phyloP scores from a whole-genome alignment of 2,888 invertebrate species.

The Lissocephala sabroskyi region DNA sequence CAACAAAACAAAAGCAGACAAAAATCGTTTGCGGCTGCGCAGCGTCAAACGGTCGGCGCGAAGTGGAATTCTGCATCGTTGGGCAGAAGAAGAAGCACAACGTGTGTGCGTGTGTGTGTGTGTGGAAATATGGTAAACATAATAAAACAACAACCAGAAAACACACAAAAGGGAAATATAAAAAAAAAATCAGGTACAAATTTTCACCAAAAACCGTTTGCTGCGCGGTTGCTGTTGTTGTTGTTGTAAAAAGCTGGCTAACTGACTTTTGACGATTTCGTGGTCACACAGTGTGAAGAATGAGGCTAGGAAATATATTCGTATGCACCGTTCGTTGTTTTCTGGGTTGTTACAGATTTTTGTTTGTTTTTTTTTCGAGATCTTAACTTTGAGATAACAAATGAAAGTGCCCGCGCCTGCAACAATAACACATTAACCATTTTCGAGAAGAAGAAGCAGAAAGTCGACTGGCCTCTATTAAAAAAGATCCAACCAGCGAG shows the following conservation, averaged over 20 bases:
- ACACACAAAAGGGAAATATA: conserved; percentile 60
- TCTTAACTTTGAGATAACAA: conserved; percentile 48
- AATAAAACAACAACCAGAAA: conserved; percentile 59
- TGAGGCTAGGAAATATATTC: conserved; percentile 53
- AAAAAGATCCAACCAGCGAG: no score
- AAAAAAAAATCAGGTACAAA: conserved; percentile 63
- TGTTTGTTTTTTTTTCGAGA: conserved; percentile 31
- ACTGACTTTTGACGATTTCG: conserved; percentile 63
- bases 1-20: conserved; percentile 27
- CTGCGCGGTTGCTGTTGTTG: conserved; percentile 10
- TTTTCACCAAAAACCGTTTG: conserved; percentile 55
- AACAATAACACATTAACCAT: no score
- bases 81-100: conserved; percentile 66
- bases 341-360: conserved; percentile 57
- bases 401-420: conserved; percentile 59
- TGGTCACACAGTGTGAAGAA: conserved; percentile 64
- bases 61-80: conserved; percentile 70
- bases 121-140: conserved; percentile 63
- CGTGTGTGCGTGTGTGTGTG: conserved; percentile 49
- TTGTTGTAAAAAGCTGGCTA: conserved; percentile 29
- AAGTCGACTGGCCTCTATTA: no score
- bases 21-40: conserved; percentile 9
- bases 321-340: conserved; percentile 50
- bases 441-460: no score
- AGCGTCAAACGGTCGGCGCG: conserved; percentile 16